Conservation (phyloP, 2,797 vertebrate genomes). For the Yasuhikotakia modesta region DNA sequence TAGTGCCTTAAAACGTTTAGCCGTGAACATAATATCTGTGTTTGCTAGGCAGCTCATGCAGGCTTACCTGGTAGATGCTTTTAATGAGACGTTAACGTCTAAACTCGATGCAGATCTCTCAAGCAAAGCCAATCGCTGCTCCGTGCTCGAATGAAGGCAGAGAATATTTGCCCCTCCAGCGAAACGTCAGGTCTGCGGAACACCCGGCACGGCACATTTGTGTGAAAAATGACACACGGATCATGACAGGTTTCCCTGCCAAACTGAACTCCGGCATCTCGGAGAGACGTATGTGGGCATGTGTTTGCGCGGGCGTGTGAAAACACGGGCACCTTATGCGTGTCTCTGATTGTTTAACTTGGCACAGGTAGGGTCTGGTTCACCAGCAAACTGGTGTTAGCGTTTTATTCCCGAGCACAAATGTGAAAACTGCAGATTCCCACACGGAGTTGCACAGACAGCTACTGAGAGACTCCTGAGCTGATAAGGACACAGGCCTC, state of each 20-base stretch:
- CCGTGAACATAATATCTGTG: background rate
- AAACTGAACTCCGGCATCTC: conserved; percentile 16
- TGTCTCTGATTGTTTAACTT: conserved; percentile 34
- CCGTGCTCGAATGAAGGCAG: conserved; percentile 33
- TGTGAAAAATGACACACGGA: conserved; percentile 73
- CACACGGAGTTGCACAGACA: background rate
- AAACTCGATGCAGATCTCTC: conserved; percentile 7
- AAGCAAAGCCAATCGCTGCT: background rate
- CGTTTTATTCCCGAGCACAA: conserved; percentile 30
- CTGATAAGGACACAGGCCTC: conserved; percentile 39
- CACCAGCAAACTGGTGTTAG: conserved; percentile 21
- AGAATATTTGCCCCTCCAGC: conserved; percentile 26
- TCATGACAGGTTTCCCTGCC: conserved; percentile 65
- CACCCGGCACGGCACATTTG: conserved; percentile 55
- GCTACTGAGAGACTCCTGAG: conserved; percentile 18
- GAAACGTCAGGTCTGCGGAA: conserved; percentile 58
- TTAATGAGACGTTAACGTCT: background rate
- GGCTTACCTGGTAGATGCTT: conserved; percentile 39
- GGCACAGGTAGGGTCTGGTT: conserved; percentile 31
- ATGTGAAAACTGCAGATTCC: background rate
- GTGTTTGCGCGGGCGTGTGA: conserved; percentile 33
- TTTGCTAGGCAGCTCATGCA: conserved; percentile 23
- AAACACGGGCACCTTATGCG: conserved; percentile 17
- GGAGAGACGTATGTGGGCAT: conserved; percentile 24
- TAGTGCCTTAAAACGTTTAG: conserved; percentile 22